Base-by-base conservation (phyloP, 1,140 invertebrate genomes). In the Aphis craccivora region DNA sequence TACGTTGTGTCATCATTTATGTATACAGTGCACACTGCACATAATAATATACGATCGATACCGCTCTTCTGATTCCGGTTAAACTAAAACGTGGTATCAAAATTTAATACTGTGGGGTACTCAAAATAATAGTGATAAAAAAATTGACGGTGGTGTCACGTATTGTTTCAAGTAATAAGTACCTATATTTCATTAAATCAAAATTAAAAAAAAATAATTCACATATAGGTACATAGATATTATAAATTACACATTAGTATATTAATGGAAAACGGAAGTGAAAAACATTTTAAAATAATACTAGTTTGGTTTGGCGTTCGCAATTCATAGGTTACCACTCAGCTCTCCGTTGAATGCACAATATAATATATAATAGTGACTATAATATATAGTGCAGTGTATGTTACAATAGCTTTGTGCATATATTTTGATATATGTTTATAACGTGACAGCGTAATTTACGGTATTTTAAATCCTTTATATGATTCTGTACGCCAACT, bases 41-140 rank as follows among this genome's bases (percentile, higher is more conserved):
- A n/a, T 83, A n/a, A 83, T 37, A 23, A 9, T 89, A n/a, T n/a
- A 8, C 30, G 18, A 55, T 37, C 18, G 7, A 11, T 53, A 53
- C 22, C 87, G 48, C 48, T 18, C 9, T 53, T 89, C 51, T 51
- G n/a, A 35, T 53, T 89, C 87, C 87, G 87, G 87, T 88, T 53
- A 14, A 35, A 55, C 22, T 88, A 37, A 14, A 35, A 55, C 22
- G 48, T 22, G 60, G 60, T 67, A 67, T 67, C 30, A 30, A 60
- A 30, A 60, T n/a, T n/a, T n/a, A n/a, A n/a, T n/a, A n/a, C 25
- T n/a, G 55, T 30, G 30, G 60, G 60, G 11, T n/a, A 76, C 60
- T 76, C 18, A 35, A 18, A n/a, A 30, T n/a, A 14, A 67, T 67
- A 67, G 14, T 18, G 11, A n/a, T 67, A 7, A 11, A 67, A n/a